A percentile compares a stretch with the other conserved stretches of the same genome.
Evolutionary conservation across 2,888 invertebrate genomes (phyloP).

Genomic region (Stenichneumon culpator): DNA sequence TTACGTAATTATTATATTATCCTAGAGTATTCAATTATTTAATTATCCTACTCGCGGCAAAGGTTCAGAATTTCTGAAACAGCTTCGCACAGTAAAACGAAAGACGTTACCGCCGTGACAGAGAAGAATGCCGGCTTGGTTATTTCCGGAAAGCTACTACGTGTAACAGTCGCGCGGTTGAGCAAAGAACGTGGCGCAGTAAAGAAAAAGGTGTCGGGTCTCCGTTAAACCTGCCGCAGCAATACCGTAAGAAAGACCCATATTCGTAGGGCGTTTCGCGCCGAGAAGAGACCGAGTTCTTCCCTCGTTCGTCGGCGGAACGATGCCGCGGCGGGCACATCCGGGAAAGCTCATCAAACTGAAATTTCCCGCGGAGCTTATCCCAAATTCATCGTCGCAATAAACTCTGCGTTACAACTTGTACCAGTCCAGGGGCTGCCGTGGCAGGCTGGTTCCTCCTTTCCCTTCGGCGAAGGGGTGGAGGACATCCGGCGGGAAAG

Average conservation of each 20-base stretch:
- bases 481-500: constrained; percentile 29
- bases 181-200: constrained; percentile 28
- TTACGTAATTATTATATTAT: too few relatives aligned
- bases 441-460: neutral
- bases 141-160: constrained; percentile 10
- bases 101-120: neutral
- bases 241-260: neutral
- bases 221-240: constrained; percentile 27
- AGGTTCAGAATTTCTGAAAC: neutral
- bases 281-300: neutral
- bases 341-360: constrained; percentile 76
- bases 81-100: neutral
- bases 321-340: constrained; percentile 49
- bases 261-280: constrained; percentile 27
- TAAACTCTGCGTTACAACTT: constrained; percentile 78
- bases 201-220: constrained; percentile 37
- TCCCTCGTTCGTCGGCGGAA: constrained; percentile 23
- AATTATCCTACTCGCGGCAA: neutral
- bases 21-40: too few relatives aligned
- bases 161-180: constrained; percentile 12
- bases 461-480: constrained; percentile 9
- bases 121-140: neutral
- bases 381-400: constrained; percentile 81
- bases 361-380: constrained; percentile 78
- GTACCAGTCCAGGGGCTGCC: constrained; percentile 55